Evolutionary conservation across 1,140 invertebrate genomes (phyloP).

Genomic region (Trachelipus rathkii): DNA sequence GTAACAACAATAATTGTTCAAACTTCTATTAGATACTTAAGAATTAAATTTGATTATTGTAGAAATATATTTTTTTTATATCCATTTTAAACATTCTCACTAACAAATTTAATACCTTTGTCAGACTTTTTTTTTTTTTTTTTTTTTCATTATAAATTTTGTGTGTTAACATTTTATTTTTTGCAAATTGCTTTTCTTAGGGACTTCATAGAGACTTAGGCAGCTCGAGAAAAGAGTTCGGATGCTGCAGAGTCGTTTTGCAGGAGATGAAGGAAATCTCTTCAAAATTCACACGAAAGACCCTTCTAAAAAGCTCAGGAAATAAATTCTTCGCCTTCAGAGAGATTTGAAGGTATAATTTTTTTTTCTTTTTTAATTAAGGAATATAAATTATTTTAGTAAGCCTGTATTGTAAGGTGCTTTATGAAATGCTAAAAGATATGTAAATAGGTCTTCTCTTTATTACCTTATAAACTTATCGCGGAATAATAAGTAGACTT

Average conservation of each 20-base stretch:
- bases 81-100: background rate
- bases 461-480: no score
- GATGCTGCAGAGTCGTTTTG: slow-evolving; percentile 72
- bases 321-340: slow-evolving; percentile 80
- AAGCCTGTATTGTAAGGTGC: no score
- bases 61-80: background rate
- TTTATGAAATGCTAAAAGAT: no score
- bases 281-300: slow-evolving; percentile 86
- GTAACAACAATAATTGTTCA: no score
- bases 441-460: no score
- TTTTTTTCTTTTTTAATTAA: no score
- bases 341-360: slow-evolving; percentile 67
- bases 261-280: slow-evolving; percentile 87
- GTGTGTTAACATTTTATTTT: background rate
- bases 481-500: no score
- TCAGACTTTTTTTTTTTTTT: background rate
- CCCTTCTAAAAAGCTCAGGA: slow-evolving; percentile 89
- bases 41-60: background rate
- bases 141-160: no score
- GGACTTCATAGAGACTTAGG: slow-evolving; percentile 81
- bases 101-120: background rate
- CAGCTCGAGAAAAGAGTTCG: slow-evolving; percentile 80
- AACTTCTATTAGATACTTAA: background rate
- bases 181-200: slow-evolving; percentile 53
- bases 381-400: no score